Conservation (phyloP, 2,888 invertebrate genomes). For the Cyaniris semiargus region DNA sequence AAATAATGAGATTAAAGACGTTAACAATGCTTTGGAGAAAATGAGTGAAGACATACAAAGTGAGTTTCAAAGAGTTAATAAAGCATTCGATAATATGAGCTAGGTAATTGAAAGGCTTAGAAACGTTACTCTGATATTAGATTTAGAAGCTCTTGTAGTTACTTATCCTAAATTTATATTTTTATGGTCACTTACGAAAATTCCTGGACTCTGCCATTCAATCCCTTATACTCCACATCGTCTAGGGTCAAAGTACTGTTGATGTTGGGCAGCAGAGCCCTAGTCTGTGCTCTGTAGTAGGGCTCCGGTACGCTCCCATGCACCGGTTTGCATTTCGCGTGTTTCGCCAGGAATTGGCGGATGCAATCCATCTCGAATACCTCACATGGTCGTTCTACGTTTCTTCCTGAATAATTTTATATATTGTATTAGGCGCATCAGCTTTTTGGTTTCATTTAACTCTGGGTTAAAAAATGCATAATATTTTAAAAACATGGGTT, state of each 20-base stretch:
- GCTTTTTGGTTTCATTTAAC: too few relatives aligned
- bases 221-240: constrained; percentile 42
- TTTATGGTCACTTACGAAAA: constrained; percentile 48
- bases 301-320: constrained; percentile 43
- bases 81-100: too few relatives aligned
- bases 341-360: constrained; percentile 40
- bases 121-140: too few relatives aligned
- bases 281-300: constrained; percentile 37
- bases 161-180: not conserved
- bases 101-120: too few relatives aligned
- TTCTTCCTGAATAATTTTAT: constrained; percentile 34
- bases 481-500: too few relatives aligned
- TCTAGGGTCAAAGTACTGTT: constrained; percentile 45
- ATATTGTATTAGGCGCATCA: not conserved
- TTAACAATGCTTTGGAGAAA: not conserved
- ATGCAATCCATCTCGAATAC: constrained; percentile 42
- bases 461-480: too few relatives aligned
- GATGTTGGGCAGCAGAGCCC: constrained; percentile 35
- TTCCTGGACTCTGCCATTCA: constrained; percentile 47
- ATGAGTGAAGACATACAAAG: not conserved
- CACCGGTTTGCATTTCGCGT: constrained; percentile 40
- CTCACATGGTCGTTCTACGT: constrained; percentile 42
- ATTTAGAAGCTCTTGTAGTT: too few relatives aligned
- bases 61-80: not conserved
- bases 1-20: too few relatives aligned